Conservation (phyloP, 2,888 invertebrate species). For the Melanophora roralis region DNA sequence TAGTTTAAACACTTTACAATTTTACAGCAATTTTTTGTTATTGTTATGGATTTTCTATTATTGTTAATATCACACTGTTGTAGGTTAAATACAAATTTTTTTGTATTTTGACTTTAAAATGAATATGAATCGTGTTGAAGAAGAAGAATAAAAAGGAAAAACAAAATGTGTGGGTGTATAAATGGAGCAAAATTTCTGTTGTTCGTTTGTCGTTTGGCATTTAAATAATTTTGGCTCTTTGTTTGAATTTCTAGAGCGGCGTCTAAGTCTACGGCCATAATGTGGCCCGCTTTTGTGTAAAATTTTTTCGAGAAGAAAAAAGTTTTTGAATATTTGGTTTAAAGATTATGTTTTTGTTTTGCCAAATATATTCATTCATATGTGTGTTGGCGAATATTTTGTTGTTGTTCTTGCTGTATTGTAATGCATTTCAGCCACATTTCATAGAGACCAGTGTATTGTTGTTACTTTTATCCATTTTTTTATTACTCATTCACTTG, state of each 20-base stretch:
- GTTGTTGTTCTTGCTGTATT: slow-evolving; percentile 15
- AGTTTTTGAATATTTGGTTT: slow-evolving; percentile 7
- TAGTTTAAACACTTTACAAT: not conserved
- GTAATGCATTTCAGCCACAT: slow-evolving; percentile 57
- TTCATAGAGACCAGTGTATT: slow-evolving; percentile 43
- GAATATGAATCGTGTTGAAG: not conserved
- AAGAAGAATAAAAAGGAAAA: not conserved
- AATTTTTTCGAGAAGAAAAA: slow-evolving; percentile 7
- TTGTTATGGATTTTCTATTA: slow-evolving; percentile 22
- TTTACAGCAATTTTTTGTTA: slow-evolving; percentile 4
- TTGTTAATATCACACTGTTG: slow-evolving; percentile 8
- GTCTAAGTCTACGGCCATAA: slow-evolving; percentile 53
- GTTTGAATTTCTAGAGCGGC: slow-evolving; percentile 57
- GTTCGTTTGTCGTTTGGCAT: slow-evolving; percentile 21
- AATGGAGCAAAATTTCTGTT: not conserved
- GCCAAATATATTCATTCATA: not conserved
- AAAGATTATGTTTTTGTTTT: slow-evolving; percentile 24
- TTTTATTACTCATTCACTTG: slow-evolving; percentile 52
- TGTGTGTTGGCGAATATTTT: slow-evolving; percentile 35
- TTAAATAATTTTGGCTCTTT: slow-evolving; percentile 51
- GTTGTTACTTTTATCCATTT: slow-evolving; percentile 11
- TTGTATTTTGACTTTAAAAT: not conserved
- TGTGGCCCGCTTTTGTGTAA: slow-evolving; percentile 41
- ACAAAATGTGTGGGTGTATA: slow-evolving; percentile 11
- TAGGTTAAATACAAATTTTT: not conserved